phyloP scores from a whole-genome alignment of 2,888 invertebrate species.

The Harpalus rubripes region DNA sequence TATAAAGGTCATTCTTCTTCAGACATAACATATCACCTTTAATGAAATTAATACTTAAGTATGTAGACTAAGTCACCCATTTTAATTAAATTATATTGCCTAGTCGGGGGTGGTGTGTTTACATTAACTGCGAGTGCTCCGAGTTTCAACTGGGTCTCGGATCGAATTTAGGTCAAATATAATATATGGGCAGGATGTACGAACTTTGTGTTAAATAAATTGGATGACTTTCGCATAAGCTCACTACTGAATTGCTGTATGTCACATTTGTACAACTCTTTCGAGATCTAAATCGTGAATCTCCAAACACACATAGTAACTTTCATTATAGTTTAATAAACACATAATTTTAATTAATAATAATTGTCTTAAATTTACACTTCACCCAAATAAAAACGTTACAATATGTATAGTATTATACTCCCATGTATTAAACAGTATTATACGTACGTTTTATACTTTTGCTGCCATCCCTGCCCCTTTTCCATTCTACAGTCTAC shows the following conservation, averaged over 20 bases:
- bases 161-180: slow-evolving; percentile 38
- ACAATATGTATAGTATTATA: too few relatives aligned
- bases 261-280: background rate
- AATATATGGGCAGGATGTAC: slow-evolving; percentile 17
- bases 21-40: background rate
- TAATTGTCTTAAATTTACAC: too few relatives aligned
- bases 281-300: background rate
- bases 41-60: background rate
- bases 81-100: background rate
- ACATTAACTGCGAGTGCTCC: background rate
- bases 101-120: slow-evolving; percentile 5
- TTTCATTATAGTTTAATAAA: too few relatives aligned
- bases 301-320: background rate
- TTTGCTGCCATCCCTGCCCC: too few relatives aligned
- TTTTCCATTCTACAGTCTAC: too few relatives aligned
- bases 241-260: background rate
- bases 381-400: too few relatives aligned
- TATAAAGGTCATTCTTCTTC: too few relatives aligned
- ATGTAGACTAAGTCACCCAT: background rate
- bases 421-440: too few relatives aligned
- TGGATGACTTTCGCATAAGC: slow-evolving; percentile 24
- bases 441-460: too few relatives aligned
- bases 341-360: too few relatives aligned
- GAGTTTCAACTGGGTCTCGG: background rate
- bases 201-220: slow-evolving; percentile 27